Conservation (phyloP, 2,888 invertebrate species). For the Agrypnus murinus region DNA sequence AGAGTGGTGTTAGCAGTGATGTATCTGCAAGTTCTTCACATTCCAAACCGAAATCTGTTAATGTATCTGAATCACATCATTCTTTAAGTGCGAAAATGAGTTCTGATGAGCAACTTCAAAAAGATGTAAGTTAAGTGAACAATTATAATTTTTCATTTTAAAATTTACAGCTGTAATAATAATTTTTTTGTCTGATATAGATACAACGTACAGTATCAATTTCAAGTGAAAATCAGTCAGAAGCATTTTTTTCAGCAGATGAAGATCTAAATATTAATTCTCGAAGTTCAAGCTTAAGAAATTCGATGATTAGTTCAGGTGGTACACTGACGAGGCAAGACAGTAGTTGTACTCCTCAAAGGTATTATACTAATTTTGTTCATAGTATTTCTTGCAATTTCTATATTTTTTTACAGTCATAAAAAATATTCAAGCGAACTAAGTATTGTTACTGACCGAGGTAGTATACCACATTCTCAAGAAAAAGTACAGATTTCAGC, state of each 20-base stretch:
- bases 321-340: slow-evolving; percentile 68
- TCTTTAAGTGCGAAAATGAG: slow-evolving; percentile 77
- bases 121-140: slow-evolving; percentile 69
- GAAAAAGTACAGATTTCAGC: slow-evolving; percentile 58
- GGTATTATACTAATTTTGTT: slow-evolving; percentile 47
- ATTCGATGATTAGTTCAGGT: slow-evolving; percentile 79
- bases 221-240: slow-evolving; percentile 92
- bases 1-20: slow-evolving; percentile 18
- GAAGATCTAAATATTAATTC: slow-evolving; percentile 85
- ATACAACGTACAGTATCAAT: slow-evolving; percentile 90
- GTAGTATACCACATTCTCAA: slow-evolving; percentile 69
- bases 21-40: slow-evolving; percentile 65
- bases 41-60: slow-evolving; percentile 73
- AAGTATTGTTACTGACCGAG: slow-evolving; percentile 72
- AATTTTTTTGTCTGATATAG: slow-evolving; percentile 56
- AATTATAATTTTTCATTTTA: not conserved
- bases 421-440: slow-evolving; percentile 77
- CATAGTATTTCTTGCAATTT: not conserved
- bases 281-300: slow-evolving; percentile 80
- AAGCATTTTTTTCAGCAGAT: slow-evolving; percentile 94
- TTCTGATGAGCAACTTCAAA: slow-evolving; percentile 76
- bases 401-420: slow-evolving; percentile 58
- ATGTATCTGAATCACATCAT: slow-evolving; percentile 80
- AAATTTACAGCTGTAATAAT: too few relatives aligned
- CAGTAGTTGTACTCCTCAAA: slow-evolving; percentile 58